Evolutionary conservation across 2,888 invertebrate genomes (phyloP).

Genomic region (Athrips mouffetella): DNA sequence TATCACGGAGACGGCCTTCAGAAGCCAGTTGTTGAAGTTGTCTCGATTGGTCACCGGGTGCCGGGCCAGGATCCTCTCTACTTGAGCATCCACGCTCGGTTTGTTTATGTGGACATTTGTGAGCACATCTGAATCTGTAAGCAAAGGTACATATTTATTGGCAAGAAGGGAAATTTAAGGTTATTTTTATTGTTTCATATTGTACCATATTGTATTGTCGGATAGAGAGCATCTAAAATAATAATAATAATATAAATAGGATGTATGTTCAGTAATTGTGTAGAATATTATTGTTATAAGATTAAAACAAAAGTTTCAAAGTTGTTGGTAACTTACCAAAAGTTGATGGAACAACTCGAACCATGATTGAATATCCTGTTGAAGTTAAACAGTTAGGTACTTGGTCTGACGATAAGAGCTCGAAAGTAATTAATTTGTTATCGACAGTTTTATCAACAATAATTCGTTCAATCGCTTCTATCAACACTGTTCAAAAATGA

Average conservation of each 20-base stretch:
- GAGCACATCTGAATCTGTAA: conserved; percentile 39
- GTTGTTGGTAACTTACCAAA: conserved; percentile 28
- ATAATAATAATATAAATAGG: too few species aligned
- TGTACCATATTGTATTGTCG: too few species aligned
- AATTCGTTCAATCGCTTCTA: too few species aligned
- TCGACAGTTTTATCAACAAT: too few species aligned
- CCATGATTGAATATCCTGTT: conserved; percentile 27
- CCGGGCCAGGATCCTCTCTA: conserved; percentile 41
- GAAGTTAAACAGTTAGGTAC: not conserved
- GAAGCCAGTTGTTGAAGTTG: conserved; percentile 85
- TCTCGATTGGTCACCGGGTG: conserved; percentile 55
- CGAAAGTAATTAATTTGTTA: too few species aligned
- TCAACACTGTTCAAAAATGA: too few species aligned
- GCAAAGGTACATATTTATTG: not conserved
- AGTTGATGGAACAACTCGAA: conserved; percentile 29
- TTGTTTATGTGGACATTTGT: conserved; percentile 50
- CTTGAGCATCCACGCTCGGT: conserved; percentile 51
- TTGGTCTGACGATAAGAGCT: too few species aligned
- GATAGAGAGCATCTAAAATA: too few species aligned
- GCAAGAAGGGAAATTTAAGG: not conserved
- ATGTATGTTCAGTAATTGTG: too few species aligned
- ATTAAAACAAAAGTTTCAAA: too few species aligned
- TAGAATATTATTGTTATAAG: not conserved
- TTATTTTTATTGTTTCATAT: not conserved
- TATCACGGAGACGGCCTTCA: conserved; percentile 89